Evolutionary conservation across 2,113 vertebrate genomes (phyloP), one percentile per base, ranked within the genome.

Genomic region (Colossoma macropomum): DNA sequence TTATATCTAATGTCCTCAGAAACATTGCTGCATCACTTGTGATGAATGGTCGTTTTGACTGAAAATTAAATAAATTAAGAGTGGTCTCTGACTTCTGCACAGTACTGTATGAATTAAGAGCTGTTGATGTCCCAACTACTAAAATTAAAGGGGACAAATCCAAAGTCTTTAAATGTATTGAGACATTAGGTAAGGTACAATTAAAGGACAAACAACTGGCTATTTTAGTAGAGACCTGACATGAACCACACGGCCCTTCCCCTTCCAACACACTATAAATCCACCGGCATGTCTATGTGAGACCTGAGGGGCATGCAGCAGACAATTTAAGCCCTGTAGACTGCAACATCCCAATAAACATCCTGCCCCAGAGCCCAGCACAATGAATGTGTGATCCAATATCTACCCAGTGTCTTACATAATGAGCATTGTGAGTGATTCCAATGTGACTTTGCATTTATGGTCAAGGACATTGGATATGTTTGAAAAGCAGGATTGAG

Each of bases 321-420:
- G 32, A 45, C 54, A 48, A 59, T 30, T n/a, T 72, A 80, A 60
- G 54, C 17, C 21, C 25, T 15, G 7, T 62, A 62, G 38, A 62
- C 45, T 80, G 38, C 19, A 72, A 38, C 34, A 72, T n/a, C 52
- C 69, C 54, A 80, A 62, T 41, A 62, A 72, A 73, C n/a, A 48
- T 63, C 38, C 56, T 63, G 12, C 34, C 15, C 38, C 69, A 62
- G n/a, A 48, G 54, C 8, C 1, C 68, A 72, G 68, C 19, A 45
- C 38, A 50, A 69, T 15, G 73, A 48, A n/a, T 62, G 38, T 63
- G 27, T 15, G 17, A 62, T 48, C 60, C 45, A 80, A 63, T 71
- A 80, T 71, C 52, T 66, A 71, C 32, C 10, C 10, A 28, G 45
- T 23, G 66, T 38, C 11, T 50, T 30, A 56, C 30, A 69, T 38